Conservation (phyloP, 2,888 invertebrate genomes). For the Eristalinus aeneus region DNA sequence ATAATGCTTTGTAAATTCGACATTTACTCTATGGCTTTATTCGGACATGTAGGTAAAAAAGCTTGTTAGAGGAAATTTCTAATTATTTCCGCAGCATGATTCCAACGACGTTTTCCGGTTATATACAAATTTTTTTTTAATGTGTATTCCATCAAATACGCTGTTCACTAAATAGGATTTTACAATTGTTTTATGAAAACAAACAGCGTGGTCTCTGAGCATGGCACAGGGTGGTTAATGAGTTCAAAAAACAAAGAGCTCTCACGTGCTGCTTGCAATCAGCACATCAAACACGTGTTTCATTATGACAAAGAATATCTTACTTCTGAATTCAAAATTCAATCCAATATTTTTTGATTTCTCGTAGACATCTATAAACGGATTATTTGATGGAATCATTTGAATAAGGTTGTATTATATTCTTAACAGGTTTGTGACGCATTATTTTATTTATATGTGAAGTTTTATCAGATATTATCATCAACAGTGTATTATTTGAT, state of each 20-base stretch:
- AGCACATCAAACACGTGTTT: constrained; percentile 60
- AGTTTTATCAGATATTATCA: too few species aligned
- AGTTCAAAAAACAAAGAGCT: constrained; percentile 38
- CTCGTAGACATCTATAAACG: neutral
- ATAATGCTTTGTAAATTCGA: too few species aligned
- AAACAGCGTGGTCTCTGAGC: constrained; percentile 54
- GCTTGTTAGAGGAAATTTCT: constrained; percentile 7
- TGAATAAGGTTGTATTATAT: neutral
- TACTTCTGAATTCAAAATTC: neutral
- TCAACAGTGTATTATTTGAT: too few species aligned
- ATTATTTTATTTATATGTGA: neutral
- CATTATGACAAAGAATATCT: constrained; percentile 10
- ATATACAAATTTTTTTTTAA: constrained; percentile 20
- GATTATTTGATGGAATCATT: constrained; percentile 13
- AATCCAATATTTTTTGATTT: neutral
- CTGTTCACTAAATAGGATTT: constrained; percentile 30
- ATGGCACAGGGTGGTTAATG: constrained; percentile 40
- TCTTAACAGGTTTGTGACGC: neutral
- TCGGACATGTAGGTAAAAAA: too few species aligned
- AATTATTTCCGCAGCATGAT: constrained; percentile 62
- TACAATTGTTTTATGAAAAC: constrained; percentile 66
- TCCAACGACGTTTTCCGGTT: constrained; percentile 15
- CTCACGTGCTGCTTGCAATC: constrained; percentile 65
- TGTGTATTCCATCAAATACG: constrained; percentile 9
- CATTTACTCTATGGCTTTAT: too few species aligned